Percentiles rank a stretch among this genome's conserved stretches.
These are phyloP conservation scores for Dryobotodes eremita DNA, from an alignment of 2,888 invertebrate genomes.

Conservation along the genomic window DNA sequence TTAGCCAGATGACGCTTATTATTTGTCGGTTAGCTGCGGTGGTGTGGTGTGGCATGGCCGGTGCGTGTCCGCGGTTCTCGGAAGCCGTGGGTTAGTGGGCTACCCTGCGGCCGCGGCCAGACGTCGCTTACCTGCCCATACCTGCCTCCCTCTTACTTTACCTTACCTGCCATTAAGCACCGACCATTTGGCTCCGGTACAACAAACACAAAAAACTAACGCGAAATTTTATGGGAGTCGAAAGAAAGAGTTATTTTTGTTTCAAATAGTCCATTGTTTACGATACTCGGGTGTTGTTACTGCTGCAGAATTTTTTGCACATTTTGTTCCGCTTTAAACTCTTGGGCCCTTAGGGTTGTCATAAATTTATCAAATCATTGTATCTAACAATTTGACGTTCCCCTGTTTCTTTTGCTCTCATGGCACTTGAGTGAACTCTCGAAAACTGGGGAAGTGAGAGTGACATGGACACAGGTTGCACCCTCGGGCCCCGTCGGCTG, in stretches of 20 bases:
- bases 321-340: slow-evolving; percentile 37
- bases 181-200: slow-evolving; percentile 65
- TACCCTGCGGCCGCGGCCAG: slow-evolving; percentile 69
- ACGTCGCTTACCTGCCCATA: slow-evolving; percentile 68
- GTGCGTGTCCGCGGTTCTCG: slow-evolving; percentile 73
- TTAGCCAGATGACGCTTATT: slow-evolving; percentile 63
- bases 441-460: slow-evolving; percentile 77
- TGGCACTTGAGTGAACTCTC: slow-evolving; percentile 66
- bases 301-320: slow-evolving; percentile 11
- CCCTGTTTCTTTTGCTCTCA: slow-evolving; percentile 62
- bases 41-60: slow-evolving; percentile 30
- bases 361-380: slow-evolving; percentile 52
- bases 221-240: slow-evolving; percentile 70
- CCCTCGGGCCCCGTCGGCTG: slow-evolving; percentile 75
- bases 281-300: slow-evolving; percentile 20
- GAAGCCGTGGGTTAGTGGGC: slow-evolving; percentile 78
- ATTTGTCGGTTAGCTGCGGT: slow-evolving; percentile 66
- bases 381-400: slow-evolving; percentile 59
- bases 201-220: slow-evolving; percentile 73
- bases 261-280: slow-evolving; percentile 69
- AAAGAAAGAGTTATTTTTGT: slow-evolving; percentile 64
- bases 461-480: slow-evolving; percentile 79
- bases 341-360: slow-evolving; percentile 12
- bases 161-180: slow-evolving; percentile 73
- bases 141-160: slow-evolving; percentile 75